phyloP scores from a whole-genome alignment of 2,113 vertebrate genomes.

The Sciurus niger region DNA sequence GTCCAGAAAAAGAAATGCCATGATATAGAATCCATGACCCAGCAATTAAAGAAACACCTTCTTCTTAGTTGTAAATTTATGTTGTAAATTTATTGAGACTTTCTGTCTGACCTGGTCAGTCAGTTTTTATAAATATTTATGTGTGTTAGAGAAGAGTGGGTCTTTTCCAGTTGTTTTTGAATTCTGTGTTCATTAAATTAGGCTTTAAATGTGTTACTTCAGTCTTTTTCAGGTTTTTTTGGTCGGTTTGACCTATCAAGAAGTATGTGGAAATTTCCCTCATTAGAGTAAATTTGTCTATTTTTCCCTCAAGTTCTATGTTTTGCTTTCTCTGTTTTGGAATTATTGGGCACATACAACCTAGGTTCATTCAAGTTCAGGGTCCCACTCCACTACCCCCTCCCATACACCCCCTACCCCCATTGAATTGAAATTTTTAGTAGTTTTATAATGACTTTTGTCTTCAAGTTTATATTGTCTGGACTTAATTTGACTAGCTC shows the following conservation, averaged over 20 bases:
- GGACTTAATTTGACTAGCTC: not conserved
- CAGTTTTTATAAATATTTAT: not conserved
- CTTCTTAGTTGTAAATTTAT: not conserved
- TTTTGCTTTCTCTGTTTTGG: slow-evolving; percentile 57
- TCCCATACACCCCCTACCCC: no score
- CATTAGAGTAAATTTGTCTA: not conserved
- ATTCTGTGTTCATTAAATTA: not conserved
- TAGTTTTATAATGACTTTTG: not conserved
- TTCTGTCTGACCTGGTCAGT: not conserved
- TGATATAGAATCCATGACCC: not conserved
- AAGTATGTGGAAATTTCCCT: not conserved
- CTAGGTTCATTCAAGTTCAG: not conserved
- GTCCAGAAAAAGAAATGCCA: not conserved
- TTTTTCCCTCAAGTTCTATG: not conserved
- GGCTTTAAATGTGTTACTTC: slow-evolving; percentile 10
- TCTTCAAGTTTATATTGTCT: not conserved
- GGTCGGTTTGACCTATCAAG: not conserved
- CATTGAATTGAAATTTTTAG: slow-evolving; percentile 19
- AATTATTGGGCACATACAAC: not conserved
- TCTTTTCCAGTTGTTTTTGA: slow-evolving; percentile 47
- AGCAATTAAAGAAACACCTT: not conserved
- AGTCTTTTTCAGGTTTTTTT: not conserved
- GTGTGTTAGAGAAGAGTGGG: slow-evolving; percentile 50
- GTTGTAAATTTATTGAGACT: not conserved
- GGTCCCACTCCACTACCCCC: not conserved